Evolutionary conservation across 2,113 vertebrate genomes (phyloP).

Genomic region (Pomatostomus ruficeps): DNA sequence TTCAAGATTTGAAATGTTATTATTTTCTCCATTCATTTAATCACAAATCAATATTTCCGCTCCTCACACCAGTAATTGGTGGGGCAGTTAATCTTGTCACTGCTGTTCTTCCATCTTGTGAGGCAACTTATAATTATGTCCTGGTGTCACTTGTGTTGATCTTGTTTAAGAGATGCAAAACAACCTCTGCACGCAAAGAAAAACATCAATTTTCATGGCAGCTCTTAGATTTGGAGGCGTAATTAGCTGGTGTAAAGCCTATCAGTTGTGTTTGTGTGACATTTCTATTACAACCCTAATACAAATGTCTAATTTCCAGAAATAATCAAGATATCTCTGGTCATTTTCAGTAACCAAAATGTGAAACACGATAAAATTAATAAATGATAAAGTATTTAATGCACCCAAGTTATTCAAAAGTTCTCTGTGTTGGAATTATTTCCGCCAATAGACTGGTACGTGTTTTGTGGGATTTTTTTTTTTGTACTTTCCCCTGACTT

Average conservation of each 20-base stretch:
- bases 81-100: not conserved
- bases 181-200: not conserved
- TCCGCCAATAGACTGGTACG: not conserved
- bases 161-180: not conserved
- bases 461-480: not conserved
- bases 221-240: not conserved
- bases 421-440: not conserved
- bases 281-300: not conserved
- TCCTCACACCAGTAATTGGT: not conserved
- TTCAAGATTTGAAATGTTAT: not conserved
- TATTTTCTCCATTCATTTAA: slow-evolving; percentile 8
- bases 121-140: not conserved
- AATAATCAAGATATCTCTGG: not conserved
- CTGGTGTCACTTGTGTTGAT: not conserved
- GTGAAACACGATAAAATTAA: not conserved
- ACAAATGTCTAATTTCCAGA: not conserved
- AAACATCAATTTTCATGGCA: not conserved
- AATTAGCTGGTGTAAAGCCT: not conserved
- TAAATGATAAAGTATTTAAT: not conserved
- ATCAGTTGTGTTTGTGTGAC: not conserved
- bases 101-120: not conserved
- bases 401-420: not conserved
- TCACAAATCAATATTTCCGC: slow-evolving; percentile 1
- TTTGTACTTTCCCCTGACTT: not conserved
- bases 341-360: not conserved